Base-by-base conservation (phyloP, 1,140 invertebrate species). In the Atta colombica region DNA sequence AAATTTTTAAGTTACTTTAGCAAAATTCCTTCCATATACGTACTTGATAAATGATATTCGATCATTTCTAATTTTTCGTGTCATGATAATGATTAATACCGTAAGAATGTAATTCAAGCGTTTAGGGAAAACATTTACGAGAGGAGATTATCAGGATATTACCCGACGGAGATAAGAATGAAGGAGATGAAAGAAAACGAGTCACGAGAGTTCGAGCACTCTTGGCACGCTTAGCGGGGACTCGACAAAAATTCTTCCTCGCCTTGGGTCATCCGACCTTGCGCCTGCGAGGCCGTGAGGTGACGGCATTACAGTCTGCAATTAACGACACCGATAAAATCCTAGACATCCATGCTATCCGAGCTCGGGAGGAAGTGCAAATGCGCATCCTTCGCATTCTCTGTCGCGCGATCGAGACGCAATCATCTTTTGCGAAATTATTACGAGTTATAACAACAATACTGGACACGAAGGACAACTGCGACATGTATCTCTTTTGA, bases 281-380 rank as follows among this genome's bases (percentile, higher is more conserved):
- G 85, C 39, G 51, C 61, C 74, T 61, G 65, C 31, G 35, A 71
- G 66, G 77, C 2, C 85, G 31, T 71, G 66, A 87, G 77, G 88
- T 89, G 88, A 81, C 68, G 87, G 86, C 69, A 69, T 31, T 51
- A 69, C 45, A 28, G 45, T 58, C 77, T n/a, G 88, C 28, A 69
- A 89, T 90, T 89, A 86, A 85, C 85, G 65, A n/a, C 88, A 55
- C 75, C 66, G 78, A 89, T 90, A 89, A 90, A 90, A 90, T 90
- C 55, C 85, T 58, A 63, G 49, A 60, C 58, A 87, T 84, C 81
- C 82, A 81, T 39, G 25, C 49, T 35, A 71, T 68, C 6, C 31
- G 25, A 10, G 12, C 12, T 39, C 16, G 4, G 10, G 6, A 3
- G 1, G 28, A 51, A 63, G 25, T 25, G 39, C 39, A n/a, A 21